Percentiles rank a stretch among this genome's conserved stretches.
Evolutionary conservation across 2,113 vertebrate species (phyloP).

Genomic region (Orthonyx spaldingii): DNA sequence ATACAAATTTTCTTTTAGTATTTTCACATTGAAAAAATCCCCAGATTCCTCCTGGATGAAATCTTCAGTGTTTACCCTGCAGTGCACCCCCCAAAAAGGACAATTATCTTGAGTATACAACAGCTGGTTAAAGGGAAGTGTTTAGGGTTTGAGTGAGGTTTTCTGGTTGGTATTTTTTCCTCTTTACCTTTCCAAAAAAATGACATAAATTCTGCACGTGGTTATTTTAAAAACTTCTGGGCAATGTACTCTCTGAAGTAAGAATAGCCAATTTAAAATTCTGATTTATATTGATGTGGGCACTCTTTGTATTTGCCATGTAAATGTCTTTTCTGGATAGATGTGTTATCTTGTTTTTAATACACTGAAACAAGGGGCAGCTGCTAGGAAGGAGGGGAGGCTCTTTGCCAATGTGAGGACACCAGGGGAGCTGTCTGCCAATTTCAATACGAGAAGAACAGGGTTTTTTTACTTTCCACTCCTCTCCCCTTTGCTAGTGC

Average conservation of each 20-base stretch:
- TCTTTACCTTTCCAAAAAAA: not conserved
- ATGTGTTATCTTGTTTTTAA: not conserved
- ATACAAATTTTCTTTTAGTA: not conserved
- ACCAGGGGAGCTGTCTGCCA: not conserved
- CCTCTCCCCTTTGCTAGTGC: not conserved
- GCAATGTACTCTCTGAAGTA: not conserved
- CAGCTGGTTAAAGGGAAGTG: not conserved
- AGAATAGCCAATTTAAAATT: not conserved
- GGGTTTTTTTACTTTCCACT: not conserved
- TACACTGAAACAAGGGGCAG: not conserved
- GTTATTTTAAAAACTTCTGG: not conserved
- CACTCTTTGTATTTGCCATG: not conserved
- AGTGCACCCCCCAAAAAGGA: not conserved
- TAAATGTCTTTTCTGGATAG: not conserved
- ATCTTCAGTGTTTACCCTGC: not conserved
- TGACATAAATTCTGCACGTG: not conserved
- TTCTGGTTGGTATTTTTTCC: not conserved
- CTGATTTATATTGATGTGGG: not conserved
- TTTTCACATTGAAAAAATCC: not conserved
- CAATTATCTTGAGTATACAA: not conserved
- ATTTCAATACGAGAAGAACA: not conserved
- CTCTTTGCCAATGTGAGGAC: not conserved
- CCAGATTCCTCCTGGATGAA: not conserved
- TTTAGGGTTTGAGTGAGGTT: not conserved
- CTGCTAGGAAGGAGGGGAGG: constrained; percentile 14